These are phyloP conservation scores for Epinephelus malabaricus DNA, from an alignment of 2,797 vertebrate species.

Conservation along the genomic window DNA sequence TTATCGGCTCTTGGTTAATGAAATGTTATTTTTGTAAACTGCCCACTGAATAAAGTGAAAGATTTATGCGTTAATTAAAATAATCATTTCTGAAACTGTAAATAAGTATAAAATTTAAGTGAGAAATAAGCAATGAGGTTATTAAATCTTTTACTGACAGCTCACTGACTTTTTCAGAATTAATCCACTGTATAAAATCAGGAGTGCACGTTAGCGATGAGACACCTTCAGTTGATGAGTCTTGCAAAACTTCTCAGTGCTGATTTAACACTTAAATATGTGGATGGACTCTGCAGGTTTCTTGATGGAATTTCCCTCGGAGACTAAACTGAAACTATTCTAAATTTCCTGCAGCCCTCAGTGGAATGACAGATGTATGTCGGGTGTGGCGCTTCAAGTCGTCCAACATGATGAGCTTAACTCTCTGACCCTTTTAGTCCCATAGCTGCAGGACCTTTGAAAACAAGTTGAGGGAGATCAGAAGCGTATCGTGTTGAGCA, in stretches of 20 bases:
- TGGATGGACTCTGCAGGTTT: neutral
- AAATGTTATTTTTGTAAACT: too few relatives aligned
- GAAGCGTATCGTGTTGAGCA: neutral
- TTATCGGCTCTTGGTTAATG: too few relatives aligned
- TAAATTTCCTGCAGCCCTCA: too few relatives aligned
- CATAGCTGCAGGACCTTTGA: neutral
- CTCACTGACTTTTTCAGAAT: neutral
- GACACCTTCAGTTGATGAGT: neutral
- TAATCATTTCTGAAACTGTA: too few relatives aligned
- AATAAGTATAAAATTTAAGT: too few relatives aligned
- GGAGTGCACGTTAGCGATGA: neutral
- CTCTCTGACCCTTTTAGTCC: neutral
- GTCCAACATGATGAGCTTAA: neutral
- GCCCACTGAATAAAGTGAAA: too few relatives aligned
- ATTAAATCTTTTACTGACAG: too few relatives aligned
- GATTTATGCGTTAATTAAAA: too few relatives aligned
- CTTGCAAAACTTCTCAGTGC: neutral
- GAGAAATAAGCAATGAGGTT: too few relatives aligned
- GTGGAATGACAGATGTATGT: neutral
- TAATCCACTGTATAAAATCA: neutral
- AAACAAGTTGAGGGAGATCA: slow-evolving; percentile 22
- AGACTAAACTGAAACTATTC: neutral
- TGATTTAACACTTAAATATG: neutral
- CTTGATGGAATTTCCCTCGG: too few relatives aligned
- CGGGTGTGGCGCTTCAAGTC: neutral